Evolutionary conservation across 2,888 invertebrate genomes (phyloP).

Genomic region (Sarcophaga variegata): DNA sequence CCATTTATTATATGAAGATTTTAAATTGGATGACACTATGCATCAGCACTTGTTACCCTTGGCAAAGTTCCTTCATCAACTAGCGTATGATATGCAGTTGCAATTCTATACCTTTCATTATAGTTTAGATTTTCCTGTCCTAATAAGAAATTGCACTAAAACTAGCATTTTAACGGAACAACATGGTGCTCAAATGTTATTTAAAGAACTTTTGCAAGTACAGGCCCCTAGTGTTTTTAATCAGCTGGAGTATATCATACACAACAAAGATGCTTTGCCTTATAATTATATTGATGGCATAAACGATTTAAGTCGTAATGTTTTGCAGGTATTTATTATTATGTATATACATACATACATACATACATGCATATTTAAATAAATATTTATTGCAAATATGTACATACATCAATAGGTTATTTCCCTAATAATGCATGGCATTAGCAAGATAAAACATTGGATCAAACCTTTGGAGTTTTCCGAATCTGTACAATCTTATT

Average conservation of each 20-base stretch:
- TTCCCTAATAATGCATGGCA: conserved; percentile 78
- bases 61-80: conserved; percentile 88
- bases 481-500: conserved; percentile 75
- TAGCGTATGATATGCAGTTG: conserved; percentile 89
- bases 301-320: conserved; percentile 87
- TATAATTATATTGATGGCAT: conserved; percentile 90
- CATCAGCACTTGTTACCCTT: conserved; percentile 87
- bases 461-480: conserved; percentile 77
- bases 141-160: conserved; percentile 79
- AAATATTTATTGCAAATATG: conserved; percentile 51
- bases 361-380: background rate
- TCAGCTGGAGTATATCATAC: conserved; percentile 87
- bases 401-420: conserved; percentile 72
- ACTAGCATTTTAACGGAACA: conserved; percentile 80
- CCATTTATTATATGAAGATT: conserved; percentile 95
- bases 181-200: conserved; percentile 84
- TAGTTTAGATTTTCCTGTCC: conserved; percentile 91
- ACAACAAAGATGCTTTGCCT: conserved; percentile 83
- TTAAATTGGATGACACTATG: conserved; percentile 90
- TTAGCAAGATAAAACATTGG: conserved; percentile 78
- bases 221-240: conserved; percentile 86
- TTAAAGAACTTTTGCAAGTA: conserved; percentile 82
- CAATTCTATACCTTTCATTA: conserved; percentile 90
- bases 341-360: no score
- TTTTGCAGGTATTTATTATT: conserved; percentile 85